phyloP scores from a whole-genome alignment of 2,113 vertebrate genomes.

The Seriola aureovittata region DNA sequence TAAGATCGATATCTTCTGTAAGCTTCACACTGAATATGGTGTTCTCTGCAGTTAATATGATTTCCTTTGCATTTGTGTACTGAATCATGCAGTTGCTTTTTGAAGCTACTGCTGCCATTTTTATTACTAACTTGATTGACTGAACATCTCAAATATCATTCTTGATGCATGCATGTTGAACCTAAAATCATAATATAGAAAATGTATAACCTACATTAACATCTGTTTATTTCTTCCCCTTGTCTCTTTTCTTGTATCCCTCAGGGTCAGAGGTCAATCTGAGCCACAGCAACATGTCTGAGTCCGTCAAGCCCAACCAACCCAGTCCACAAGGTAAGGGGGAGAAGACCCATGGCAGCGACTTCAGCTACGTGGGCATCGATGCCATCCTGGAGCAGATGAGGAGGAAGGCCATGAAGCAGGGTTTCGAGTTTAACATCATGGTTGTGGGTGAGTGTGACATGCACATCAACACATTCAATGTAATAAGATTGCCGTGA shows the following conservation, averaged over 20 bases:
- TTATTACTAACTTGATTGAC: not conserved
- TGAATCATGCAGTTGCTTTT: not conserved
- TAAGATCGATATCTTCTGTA: slow-evolving; percentile 20
- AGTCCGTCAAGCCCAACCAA: slow-evolving; percentile 84
- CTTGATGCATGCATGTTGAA: not conserved
- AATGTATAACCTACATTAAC: not conserved
- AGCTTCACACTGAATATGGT: not conserved
- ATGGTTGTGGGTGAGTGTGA: slow-evolving; percentile 96
- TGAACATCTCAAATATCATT: not conserved
- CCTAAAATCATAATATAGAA: too few species aligned
- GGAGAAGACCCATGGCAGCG: slow-evolving; percentile 85
- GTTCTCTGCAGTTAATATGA: not conserved
- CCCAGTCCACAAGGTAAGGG: slow-evolving; percentile 76
- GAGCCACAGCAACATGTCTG: slow-evolving; percentile 89
- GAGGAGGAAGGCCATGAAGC: slow-evolving; percentile 98
- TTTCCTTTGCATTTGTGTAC: not conserved
- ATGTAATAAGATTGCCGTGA: not conserved
- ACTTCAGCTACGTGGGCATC: slow-evolving; percentile 97
- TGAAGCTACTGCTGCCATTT: not conserved
- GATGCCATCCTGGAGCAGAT: slow-evolving; percentile 99
- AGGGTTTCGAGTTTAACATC: slow-evolving; percentile 98
- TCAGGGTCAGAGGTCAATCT: slow-evolving; percentile 85
- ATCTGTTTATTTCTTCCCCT: not conserved
- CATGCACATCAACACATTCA: not conserved
- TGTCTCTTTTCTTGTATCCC: not conserved